phyloP scores from a whole-genome alignment of 2,113 vertebrate species.

The Phyllopteryx taeniolatus region DNA sequence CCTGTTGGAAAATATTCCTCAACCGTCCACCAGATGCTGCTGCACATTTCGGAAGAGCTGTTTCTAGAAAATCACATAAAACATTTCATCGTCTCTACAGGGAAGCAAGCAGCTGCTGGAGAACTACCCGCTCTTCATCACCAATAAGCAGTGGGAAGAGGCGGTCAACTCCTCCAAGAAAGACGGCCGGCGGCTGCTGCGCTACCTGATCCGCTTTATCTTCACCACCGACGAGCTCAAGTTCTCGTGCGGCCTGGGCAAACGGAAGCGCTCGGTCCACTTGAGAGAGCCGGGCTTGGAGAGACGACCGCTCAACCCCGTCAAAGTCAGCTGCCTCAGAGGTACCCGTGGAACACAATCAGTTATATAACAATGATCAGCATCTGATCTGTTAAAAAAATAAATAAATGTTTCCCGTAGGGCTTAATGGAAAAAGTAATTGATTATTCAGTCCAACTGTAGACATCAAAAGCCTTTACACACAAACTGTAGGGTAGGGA shows the following conservation, averaged over 20 bases:
- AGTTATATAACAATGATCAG: too few species aligned
- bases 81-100: constrained; percentile 64
- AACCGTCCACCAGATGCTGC: too few species aligned
- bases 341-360: constrained; percentile 69
- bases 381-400: too few species aligned
- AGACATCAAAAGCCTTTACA: too few species aligned
- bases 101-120: constrained; percentile 97
- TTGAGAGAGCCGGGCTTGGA: constrained; percentile 93
- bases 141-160: constrained; percentile 98
- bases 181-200: constrained; percentile 91
- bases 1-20: too few species aligned
- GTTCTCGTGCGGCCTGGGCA: constrained; percentile 98
- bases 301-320: constrained; percentile 95
- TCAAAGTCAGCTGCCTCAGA: constrained; percentile 99
- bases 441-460: too few species aligned
- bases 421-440: too few species aligned
- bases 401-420: too few species aligned
- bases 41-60: background rate
- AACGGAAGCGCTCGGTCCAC: constrained; percentile 98
- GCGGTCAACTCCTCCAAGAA: constrained; percentile 99
- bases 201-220: constrained; percentile 98
- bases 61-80: background rate
- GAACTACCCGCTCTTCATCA: constrained; percentile 99
- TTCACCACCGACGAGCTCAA: constrained; percentile 99
- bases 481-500: too few species aligned